Evolutionary conservation across 1,140 invertebrate species (phyloP), one percentile per base, ranked within the genome.

Genomic region (Psix sp.): DNA sequence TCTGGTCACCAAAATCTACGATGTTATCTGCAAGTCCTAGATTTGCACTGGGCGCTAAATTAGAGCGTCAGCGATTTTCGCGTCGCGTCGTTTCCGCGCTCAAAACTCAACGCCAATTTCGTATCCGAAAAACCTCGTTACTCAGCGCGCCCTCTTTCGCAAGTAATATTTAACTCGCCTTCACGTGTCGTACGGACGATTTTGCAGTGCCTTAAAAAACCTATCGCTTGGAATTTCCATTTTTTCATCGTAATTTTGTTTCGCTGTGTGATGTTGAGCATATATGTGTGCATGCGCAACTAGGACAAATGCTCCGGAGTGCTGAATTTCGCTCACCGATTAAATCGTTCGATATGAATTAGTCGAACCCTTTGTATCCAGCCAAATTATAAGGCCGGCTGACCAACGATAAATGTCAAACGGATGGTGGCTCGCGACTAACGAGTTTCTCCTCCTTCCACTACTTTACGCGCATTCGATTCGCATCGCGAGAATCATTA

Each of bases 301-400:
- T 62, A 51, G 63, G 26, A 45, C 59, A 43, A 60, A 52, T 46
- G 73, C 54, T 75, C 63, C 56, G 57, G 62, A 51, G 49, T 24
- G 51, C 39, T 42, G 42, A 66, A 75, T 66, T 70, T 70, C 40
- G 56, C 39, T 24, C 29, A 15, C 45, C 66, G 66, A 66, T 80
- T 80, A 73, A 80, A 78, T 76, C 72, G 72, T 56, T 72, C 72
- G 75, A 68, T 68, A 71, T 78, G 78, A 76, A 80, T 79, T 80
- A 78, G 78, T 63, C 71, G 77, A 77, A 77, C 70, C 73, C 77
- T 80, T 80, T 77, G 73, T 80, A 83, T 78, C 73, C 78, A 70
- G 65, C 71, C 77, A 77, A 79, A 84, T 82, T 82, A 80, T 79
- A 79, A 80, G 67, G 65, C 71, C 33, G 57, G 51, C 62, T 52